Conservation (phyloP, 2,797 vertebrate species). For the Petrocephalus sullivani region DNA sequence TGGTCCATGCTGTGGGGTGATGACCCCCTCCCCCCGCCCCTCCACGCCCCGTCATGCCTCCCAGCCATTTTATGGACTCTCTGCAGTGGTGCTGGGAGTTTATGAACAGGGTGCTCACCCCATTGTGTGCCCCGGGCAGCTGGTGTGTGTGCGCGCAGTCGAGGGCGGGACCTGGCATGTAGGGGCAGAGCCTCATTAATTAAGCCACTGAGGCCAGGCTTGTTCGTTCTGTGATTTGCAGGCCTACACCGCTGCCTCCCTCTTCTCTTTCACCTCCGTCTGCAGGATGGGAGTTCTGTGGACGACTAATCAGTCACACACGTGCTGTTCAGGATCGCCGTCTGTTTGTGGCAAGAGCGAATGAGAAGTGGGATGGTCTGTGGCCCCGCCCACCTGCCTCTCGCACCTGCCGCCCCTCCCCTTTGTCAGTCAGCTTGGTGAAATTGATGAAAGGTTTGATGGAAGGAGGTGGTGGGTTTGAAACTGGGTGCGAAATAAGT, state of each 20-base stretch:
- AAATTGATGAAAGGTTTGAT: background rate
- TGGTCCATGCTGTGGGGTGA: slow-evolving; percentile 74
- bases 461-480: background rate
- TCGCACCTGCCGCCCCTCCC: background rate
- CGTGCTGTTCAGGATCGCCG: background rate
- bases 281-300: background rate
- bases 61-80: slow-evolving; percentile 96
- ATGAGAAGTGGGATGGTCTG: background rate
- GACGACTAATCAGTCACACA: background rate
- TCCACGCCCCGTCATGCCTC: slow-evolving; percentile 72
- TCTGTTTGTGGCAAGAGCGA: background rate
- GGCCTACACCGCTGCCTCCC: background rate
- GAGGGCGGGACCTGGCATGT: slow-evolving; percentile 87
- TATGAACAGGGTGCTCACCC: slow-evolving; percentile 76
- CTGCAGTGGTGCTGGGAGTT: slow-evolving; percentile 82
- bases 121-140: slow-evolving; percentile 83
- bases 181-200: slow-evolving; percentile 96
- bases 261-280: background rate
- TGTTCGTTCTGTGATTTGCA: slow-evolving; percentile 70
- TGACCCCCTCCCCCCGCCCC: slow-evolving; percentile 43
- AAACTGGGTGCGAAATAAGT: background rate
- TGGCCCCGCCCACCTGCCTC: background rate
- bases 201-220: slow-evolving; percentile 77
- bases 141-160: slow-evolving; percentile 87
- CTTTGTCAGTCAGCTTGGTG: background rate